These are phyloP conservation scores for Prorops nasuta DNA, from an alignment of 1,140 invertebrate genomes.

Conservation along the genomic window DNA sequence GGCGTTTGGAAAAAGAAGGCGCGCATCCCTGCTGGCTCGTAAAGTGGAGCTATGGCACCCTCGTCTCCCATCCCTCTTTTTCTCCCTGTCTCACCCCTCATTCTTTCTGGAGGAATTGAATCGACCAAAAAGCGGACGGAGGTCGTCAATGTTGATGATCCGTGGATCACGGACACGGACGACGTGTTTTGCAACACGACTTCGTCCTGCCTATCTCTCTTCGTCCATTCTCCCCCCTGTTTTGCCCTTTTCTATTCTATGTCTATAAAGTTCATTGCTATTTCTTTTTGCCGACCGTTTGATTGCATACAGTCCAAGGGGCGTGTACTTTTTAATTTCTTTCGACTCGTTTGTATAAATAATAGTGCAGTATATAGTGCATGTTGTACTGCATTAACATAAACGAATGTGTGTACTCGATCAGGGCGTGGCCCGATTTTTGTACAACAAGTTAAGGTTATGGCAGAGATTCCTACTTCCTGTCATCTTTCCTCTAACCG, in stretches of 20 bases:
- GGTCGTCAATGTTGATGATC: slow-evolving; percentile 55
- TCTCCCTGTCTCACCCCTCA: no score
- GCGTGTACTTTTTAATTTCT: no score
- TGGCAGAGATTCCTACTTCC: slow-evolving; percentile 21
- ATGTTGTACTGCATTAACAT: no score
- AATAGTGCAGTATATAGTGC: no score
- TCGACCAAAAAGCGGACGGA: slow-evolving; percentile 42
- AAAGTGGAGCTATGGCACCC: slow-evolving; percentile 41
- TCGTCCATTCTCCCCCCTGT: neutral
- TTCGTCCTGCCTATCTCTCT: slow-evolving; percentile 2
- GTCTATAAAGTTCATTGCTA: no score
- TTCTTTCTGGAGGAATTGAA: slow-evolving; percentile 11
- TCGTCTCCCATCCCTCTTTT: no score
- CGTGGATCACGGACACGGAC: slow-evolving; percentile 52
- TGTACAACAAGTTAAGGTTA: slow-evolving; percentile 41
- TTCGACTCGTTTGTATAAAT: no score
- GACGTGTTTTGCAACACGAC: slow-evolving; percentile 29
- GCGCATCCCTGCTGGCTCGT: slow-evolving; percentile 39
- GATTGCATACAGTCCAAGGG: no score
- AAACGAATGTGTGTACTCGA: slow-evolving; percentile 39
- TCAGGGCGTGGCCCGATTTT: slow-evolving; percentile 32
- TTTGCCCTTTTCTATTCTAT: slow-evolving; percentile 18
- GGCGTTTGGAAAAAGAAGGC: slow-evolving; percentile 24
- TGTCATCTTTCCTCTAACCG: no score
- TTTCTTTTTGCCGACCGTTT: no score